Conservation (phyloP, 2,113 vertebrate genomes). For the Acanthochromis polyacanthus region DNA sequence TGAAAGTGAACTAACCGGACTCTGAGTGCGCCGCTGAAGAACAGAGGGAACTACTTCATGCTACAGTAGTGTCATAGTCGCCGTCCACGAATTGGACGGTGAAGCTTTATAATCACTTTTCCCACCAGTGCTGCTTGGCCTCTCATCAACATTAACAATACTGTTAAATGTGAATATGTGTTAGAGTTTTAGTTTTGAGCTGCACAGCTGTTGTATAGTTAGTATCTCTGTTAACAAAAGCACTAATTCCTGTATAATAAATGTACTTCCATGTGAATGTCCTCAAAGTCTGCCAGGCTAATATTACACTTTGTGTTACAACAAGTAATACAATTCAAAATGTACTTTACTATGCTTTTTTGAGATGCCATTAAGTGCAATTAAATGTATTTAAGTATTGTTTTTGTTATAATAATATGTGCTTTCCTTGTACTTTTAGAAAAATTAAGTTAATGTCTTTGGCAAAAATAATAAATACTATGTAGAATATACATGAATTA, state of each 20-base stretch:
- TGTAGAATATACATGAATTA: background rate
- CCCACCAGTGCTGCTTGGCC: background rate
- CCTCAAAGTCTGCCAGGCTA: background rate
- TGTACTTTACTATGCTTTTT: background rate
- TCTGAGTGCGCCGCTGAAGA: conserved; percentile 53
- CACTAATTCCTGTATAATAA: background rate
- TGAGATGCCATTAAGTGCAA: background rate
- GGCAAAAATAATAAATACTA: background rate
- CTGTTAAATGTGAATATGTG: conserved; percentile 32
- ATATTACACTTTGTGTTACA: background rate
- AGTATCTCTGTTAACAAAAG: background rate
- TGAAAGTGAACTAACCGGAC: conserved; percentile 76
- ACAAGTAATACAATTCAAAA: background rate
- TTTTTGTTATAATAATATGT: background rate
- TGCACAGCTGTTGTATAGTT: background rate
- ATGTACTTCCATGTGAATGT: background rate
- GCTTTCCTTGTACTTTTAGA: background rate
- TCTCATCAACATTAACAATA: background rate
- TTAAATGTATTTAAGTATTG: background rate
- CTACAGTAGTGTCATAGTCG: background rate
- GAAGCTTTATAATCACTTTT: background rate
- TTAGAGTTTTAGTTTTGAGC: background rate
- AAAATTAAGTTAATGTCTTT: too few relatives aligned
- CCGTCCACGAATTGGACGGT: background rate
- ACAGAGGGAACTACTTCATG: background rate